Evolutionary conservation across 2,888 invertebrate species (phyloP).

Genomic region (Tachina grossa): DNA sequence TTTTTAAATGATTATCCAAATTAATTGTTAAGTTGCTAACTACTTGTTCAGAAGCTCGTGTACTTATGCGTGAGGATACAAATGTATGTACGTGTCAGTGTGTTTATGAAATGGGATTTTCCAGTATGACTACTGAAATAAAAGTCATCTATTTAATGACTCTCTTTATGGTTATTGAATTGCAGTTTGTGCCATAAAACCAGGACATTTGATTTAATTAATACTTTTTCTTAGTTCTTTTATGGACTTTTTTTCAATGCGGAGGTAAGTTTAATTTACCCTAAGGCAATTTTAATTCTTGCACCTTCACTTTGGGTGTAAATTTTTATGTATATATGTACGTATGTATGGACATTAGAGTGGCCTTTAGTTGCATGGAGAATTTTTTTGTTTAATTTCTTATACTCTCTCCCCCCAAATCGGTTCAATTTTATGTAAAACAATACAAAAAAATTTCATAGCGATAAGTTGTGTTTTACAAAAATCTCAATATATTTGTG

Average conservation of each 20-base stretch:
- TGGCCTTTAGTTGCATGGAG: no score
- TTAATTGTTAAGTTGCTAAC: neutral
- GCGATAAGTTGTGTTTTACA: no score
- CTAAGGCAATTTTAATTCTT: neutral
- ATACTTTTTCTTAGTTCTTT: conserved; percentile 31
- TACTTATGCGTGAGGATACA: neutral
- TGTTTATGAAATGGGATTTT: neutral
- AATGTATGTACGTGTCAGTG: neutral
- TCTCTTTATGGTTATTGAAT: conserved; percentile 65
- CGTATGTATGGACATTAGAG: no score
- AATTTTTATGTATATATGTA: neutral
- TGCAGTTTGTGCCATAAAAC: conserved; percentile 58
- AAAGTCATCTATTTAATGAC: conserved; percentile 43
- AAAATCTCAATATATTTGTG: no score
- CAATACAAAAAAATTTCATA: no score
- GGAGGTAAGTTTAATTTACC: conserved; percentile 53
- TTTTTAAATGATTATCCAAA: neutral
- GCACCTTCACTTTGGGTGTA: neutral
- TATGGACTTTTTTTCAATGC: conserved; percentile 56
- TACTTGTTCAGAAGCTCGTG: neutral
- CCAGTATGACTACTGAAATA: conserved; percentile 7
- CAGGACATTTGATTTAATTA: conserved; percentile 64
- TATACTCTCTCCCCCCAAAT: no score
- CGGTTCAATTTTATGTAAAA: no score
- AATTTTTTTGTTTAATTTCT: no score